Conservation (phyloP, 2,888 invertebrate genomes). For the Muschampia staudingeri region DNA sequence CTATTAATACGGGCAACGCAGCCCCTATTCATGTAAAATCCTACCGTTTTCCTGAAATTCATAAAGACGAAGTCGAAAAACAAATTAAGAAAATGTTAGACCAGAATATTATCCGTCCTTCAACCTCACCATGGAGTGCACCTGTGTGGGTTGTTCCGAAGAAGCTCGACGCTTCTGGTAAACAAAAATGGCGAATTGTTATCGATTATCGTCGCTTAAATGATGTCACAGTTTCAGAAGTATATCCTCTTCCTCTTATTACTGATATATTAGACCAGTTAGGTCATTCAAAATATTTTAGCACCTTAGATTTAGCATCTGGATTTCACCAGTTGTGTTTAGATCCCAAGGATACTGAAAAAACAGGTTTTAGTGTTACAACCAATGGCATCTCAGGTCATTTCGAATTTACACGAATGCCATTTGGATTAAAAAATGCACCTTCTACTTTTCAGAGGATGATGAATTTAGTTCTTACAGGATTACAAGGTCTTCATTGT, state of each 20-base stretch:
- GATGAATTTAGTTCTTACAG: not conserved
- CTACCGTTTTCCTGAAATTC: not conserved
- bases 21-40: not conserved
- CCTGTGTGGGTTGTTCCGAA: no score
- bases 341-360: not conserved
- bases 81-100: not conserved
- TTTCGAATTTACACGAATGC: not conserved
- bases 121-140: no score
- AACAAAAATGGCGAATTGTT: no score
- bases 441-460: not conserved
- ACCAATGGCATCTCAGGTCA: not conserved
- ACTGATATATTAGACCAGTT: no score
- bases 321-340: not conserved
- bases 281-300: no score
- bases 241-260: no score
- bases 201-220: no score
- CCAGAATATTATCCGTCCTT: not conserved
- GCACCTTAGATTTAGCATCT: not conserved
- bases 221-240: no score
- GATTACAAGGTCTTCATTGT: not conserved
- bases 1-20: not conserved
- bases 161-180: no score
- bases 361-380: not conserved
- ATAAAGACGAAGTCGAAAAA: not conserved
- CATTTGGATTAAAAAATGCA: not conserved